Evolutionary conservation across 2,888 invertebrate genomes (phyloP).

Genomic region (Mongoloraphidia duomilia): DNA sequence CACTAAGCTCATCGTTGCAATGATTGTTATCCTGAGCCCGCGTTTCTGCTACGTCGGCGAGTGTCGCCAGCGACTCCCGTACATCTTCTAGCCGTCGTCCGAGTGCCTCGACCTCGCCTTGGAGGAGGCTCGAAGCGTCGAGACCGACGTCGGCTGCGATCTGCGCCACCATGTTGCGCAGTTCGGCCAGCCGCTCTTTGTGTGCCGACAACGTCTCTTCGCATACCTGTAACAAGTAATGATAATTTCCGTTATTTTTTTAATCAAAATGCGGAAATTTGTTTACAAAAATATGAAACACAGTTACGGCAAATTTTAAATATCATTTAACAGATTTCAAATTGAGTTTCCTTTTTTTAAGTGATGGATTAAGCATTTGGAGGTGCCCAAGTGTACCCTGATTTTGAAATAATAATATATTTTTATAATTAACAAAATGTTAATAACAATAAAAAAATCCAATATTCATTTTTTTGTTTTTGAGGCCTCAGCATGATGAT

Average conservation of each 20-base stretch:
- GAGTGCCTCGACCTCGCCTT: conserved; percentile 63
- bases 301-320: too few relatives aligned
- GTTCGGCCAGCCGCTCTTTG: conserved; percentile 49
- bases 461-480: too few relatives aligned
- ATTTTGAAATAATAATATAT: too few relatives aligned
- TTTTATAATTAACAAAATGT: too few relatives aligned
- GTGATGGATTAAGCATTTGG: too few relatives aligned
- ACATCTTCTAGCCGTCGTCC: conserved; percentile 62
- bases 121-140: conserved; percentile 52
- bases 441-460: too few relatives aligned
- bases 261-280: background rate
- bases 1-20: conserved; percentile 38
- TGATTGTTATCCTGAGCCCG: conserved; percentile 40
- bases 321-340: too few relatives aligned
- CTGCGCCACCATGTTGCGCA: conserved; percentile 59
- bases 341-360: too few relatives aligned
- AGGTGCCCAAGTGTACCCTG: too few relatives aligned
- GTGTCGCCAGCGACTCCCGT: conserved; percentile 53
- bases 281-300: too few relatives aligned
- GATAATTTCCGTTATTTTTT: background rate
- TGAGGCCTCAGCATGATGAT: too few relatives aligned
- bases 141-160: conserved; percentile 67
- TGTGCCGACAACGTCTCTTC: conserved; percentile 59
- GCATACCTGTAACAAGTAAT: conserved; percentile 43
- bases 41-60: conserved; percentile 65